These are phyloP conservation scores for Drosophila ambigua DNA, from an alignment of 1,140 invertebrate species.

Conservation along the genomic window DNA sequence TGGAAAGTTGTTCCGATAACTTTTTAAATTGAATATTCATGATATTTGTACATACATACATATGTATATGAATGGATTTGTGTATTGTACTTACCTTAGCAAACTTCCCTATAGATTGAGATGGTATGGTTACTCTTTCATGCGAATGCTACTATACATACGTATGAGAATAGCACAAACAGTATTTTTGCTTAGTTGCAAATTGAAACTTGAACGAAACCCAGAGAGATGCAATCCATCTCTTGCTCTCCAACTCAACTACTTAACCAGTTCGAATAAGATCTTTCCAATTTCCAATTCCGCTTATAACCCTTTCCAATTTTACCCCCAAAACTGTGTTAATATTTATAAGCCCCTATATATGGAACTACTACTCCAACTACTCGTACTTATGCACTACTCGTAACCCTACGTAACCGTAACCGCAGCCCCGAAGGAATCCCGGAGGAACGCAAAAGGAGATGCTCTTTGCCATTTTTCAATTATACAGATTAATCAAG, in stretches of 20 bases:
- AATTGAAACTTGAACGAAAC: constrained; percentile 19
- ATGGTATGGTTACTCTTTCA: too few species aligned
- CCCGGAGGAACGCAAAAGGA: too few species aligned
- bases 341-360: constrained; percentile 65
- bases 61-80: too few species aligned
- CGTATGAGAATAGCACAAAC: constrained; percentile 76
- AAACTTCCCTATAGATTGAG: too few species aligned
- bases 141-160: constrained; percentile 33
- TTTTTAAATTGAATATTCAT: too few species aligned
- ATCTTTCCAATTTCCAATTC: constrained; percentile 21
- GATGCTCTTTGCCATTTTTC: constrained; percentile 65
- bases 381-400: constrained; percentile 39
- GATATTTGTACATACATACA: too few species aligned
- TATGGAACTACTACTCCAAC: constrained; percentile 13
- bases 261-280: constrained; percentile 37
- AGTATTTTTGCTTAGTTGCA: constrained; percentile 80
- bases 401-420: too few species aligned
- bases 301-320: constrained; percentile 36
- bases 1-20: too few species aligned
- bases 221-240: constrained; percentile 8
- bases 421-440: too few species aligned
- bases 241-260: constrained; percentile 9
- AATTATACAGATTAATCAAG: constrained; percentile 54
- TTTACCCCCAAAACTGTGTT: constrained; percentile 60
- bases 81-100: too few species aligned